Evolutionary conservation across 1,140 invertebrate species (phyloP).

Genomic region (Hormaphis cornu): DNA sequence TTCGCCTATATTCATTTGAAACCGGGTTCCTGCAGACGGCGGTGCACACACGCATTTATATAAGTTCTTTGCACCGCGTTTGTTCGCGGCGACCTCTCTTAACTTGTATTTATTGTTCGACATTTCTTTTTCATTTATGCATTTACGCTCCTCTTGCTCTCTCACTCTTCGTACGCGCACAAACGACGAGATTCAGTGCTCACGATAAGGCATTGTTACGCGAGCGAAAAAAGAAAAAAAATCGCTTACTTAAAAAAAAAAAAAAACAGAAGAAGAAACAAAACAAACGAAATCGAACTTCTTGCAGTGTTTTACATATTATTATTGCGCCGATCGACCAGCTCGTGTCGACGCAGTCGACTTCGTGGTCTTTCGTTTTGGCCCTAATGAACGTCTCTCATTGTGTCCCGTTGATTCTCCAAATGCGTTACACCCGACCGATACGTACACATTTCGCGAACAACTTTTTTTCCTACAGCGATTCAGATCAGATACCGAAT

Average conservation of each 20-base stretch:
- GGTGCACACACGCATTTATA: neutral
- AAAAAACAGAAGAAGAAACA: neutral
- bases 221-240: conserved; percentile 2
- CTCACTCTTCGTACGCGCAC: neutral
- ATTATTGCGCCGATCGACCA: neutral
- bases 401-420: neutral
- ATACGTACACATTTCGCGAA: conserved; percentile 18
- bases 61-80: conserved; percentile 3
- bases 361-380: conserved; percentile 6
- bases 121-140: neutral
- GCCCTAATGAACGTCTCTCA: conserved; percentile 17
- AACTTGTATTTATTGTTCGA: conserved; percentile 23
- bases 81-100: conserved; percentile 1
- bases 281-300: conserved; percentile 22
- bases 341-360: neutral
- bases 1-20: conserved; percentile 31
- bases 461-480: neutral
- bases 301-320: conserved; percentile 18
- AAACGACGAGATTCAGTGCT: conserved; percentile 22
- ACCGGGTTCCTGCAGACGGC: conserved; percentile 5
- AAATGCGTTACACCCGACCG: neutral
- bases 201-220: conserved; percentile 28
- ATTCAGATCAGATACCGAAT: conserved; percentile 20
- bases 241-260: neutral
- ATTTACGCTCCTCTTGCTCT: conserved; percentile 1